Percentiles rank a stretch among this genome's conserved stretches.
Conservation (phyloP, 2,888 invertebrate species). For the Campoplex capitator region DNA sequence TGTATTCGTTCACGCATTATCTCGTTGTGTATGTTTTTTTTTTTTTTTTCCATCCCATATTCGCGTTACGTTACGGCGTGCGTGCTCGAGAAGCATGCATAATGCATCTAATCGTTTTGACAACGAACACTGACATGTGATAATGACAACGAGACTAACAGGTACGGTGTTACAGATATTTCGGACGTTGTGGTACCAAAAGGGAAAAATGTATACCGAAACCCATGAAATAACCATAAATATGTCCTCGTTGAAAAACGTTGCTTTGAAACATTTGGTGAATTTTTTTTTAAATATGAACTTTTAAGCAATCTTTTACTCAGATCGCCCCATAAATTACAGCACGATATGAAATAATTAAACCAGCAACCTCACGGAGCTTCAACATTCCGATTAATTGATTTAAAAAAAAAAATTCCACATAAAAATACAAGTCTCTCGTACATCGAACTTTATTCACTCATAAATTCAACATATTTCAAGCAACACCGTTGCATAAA, state of each 20-base stretch:
- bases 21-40: neutral
- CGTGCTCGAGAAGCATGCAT: slow-evolving; percentile 60
- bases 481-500: neutral
- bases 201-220: neutral
- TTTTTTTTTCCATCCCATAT: slow-evolving; percentile 2
- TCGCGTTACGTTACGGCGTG: slow-evolving; percentile 44
- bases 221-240: neutral
- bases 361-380: neutral
- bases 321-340: neutral
- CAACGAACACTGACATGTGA: slow-evolving; percentile 55
- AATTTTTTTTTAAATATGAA: neutral
- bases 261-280: neutral
- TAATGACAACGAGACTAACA: slow-evolving; percentile 51
- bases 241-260: neutral
- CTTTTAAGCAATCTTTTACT: neutral
- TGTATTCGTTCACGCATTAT: slow-evolving; percentile 48
- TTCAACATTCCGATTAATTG: no score
- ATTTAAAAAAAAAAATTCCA: no score
- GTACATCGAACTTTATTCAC: neutral
- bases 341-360: neutral
- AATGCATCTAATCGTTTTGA: slow-evolving; percentile 62
- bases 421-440: no score
- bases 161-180: slow-evolving; percentile 19
- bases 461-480: neutral
- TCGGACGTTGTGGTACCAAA: neutral